A percentile compares a stretch with the other conserved stretches of the same genome.
Evolutionary conservation across 2,888 invertebrate genomes (phyloP).

Genomic region (Euclidia mi): DNA sequence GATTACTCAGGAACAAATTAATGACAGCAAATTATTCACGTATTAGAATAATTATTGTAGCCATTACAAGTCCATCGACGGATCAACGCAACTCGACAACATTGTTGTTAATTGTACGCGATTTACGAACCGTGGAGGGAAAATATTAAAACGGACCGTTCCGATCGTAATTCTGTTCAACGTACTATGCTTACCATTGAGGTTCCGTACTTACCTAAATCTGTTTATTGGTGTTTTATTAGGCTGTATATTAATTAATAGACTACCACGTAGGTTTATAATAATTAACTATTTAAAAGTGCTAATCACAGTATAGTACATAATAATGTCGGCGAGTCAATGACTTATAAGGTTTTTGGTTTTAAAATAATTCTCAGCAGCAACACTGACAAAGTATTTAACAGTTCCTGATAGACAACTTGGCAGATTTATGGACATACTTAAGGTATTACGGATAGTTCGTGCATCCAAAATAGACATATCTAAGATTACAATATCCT

Average conservation of each 20-base stretch:
- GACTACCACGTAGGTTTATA: too few relatives aligned
- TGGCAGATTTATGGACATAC: too few relatives aligned
- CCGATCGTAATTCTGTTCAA: slow-evolving; percentile 59
- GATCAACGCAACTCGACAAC: slow-evolving; percentile 57
- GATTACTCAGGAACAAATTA: slow-evolving; percentile 8
- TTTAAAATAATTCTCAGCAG: too few relatives aligned
- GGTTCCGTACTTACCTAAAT: slow-evolving; percentile 14
- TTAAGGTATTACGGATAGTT: too few relatives aligned
- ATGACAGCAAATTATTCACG: slow-evolving; percentile 30
- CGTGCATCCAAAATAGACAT: too few relatives aligned
- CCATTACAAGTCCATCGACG: slow-evolving; percentile 33
- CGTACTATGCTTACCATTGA: slow-evolving; percentile 4
- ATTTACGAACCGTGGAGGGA: slow-evolving; percentile 77
- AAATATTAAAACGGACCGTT: slow-evolving; percentile 63
- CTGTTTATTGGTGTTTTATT: slow-evolving; percentile 5
- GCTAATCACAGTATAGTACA: too few relatives aligned
- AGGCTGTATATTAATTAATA: neutral
- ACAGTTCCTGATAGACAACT: too few relatives aligned
- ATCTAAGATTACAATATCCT: too few relatives aligned
- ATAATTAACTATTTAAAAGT: too few relatives aligned
- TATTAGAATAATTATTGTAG: slow-evolving; percentile 35
- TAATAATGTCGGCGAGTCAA: too few relatives aligned
- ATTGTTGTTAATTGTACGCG: slow-evolving; percentile 70
- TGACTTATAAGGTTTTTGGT: too few relatives aligned
- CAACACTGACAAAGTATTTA: too few relatives aligned